Conservation (phyloP, 2,113 vertebrate genomes). For the Pituophis catenifer region DNA sequence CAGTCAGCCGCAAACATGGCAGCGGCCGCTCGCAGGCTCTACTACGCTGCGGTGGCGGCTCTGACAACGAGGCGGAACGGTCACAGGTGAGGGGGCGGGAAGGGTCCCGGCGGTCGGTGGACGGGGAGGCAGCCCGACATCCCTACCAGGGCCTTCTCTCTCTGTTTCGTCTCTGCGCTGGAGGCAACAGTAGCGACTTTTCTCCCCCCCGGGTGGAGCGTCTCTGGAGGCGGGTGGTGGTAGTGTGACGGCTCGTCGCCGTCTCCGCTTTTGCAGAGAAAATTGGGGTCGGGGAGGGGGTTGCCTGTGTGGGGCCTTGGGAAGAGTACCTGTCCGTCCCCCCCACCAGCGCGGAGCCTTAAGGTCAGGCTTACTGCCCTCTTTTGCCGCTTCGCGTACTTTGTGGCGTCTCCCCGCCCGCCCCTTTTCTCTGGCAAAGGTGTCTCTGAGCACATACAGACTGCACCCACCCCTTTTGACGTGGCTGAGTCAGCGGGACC, state of each 20-base stretch:
- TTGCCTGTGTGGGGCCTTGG: background rate
- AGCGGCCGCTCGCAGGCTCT: slow-evolving; percentile 15
- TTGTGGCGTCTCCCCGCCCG: background rate
- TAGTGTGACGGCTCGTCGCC: background rate
- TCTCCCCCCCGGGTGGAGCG: no score
- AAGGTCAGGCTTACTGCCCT: no score
- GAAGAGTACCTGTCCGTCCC: background rate
- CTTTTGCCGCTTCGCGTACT: background rate
- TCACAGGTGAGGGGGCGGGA: slow-evolving; percentile 38
- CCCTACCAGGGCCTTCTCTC: background rate
- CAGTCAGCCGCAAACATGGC: slow-evolving; percentile 33
- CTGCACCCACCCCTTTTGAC: background rate
- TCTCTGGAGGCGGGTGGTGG: background rate
- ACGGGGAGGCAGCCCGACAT: slow-evolving; percentile 4
- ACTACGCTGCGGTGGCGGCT: background rate
- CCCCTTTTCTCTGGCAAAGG: background rate
- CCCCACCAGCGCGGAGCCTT: background rate
- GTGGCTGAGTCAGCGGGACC: background rate
- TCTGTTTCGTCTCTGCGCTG: no score
- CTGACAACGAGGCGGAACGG: background rate
- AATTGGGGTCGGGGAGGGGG: background rate
- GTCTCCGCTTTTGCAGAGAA: background rate
- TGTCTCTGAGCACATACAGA: background rate
- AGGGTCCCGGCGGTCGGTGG: slow-evolving; percentile 9
- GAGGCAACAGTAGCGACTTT: background rate